Conservation (phyloP, 37 sponge, comb jelly and placozoan genomes). For the Aphrocallistes beatrix region DNA sequence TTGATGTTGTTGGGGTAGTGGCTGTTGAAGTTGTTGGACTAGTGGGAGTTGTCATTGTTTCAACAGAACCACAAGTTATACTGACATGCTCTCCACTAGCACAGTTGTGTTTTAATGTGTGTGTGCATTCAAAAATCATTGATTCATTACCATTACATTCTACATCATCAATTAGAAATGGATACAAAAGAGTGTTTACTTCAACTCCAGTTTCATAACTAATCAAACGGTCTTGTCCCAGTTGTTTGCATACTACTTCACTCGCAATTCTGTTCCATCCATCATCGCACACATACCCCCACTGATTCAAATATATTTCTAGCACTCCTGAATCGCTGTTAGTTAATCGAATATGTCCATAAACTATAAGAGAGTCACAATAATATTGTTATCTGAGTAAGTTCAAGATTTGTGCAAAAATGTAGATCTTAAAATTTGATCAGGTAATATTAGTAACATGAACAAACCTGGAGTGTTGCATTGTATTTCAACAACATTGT, state of each 20-base stretch:
- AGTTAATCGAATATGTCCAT: not conserved
- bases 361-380: too few relatives aligned
- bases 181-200: not conserved
- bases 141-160: not conserved
- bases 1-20: too few relatives aligned
- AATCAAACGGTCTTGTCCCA: not conserved
- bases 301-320: not conserved
- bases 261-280: not conserved
- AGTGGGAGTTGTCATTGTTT: too few relatives aligned
- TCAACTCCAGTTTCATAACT: not conserved
- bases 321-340: not conserved
- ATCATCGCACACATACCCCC: slow-evolving; percentile 13
- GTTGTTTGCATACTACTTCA: not conserved
- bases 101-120: not conserved
- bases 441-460: not conserved
- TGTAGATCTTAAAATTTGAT: too few relatives aligned
- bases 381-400: not conserved
- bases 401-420: too few relatives aligned
- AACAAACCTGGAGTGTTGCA: slow-evolving; percentile 9
- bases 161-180: not conserved
- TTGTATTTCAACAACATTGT: not conserved
- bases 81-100: not conserved
- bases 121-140: not conserved
- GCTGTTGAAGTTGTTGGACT: too few relatives aligned
- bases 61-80: too few relatives aligned